phyloP scores from a whole-genome alignment of 2,888 invertebrate species.

The Ctena decussata region DNA sequence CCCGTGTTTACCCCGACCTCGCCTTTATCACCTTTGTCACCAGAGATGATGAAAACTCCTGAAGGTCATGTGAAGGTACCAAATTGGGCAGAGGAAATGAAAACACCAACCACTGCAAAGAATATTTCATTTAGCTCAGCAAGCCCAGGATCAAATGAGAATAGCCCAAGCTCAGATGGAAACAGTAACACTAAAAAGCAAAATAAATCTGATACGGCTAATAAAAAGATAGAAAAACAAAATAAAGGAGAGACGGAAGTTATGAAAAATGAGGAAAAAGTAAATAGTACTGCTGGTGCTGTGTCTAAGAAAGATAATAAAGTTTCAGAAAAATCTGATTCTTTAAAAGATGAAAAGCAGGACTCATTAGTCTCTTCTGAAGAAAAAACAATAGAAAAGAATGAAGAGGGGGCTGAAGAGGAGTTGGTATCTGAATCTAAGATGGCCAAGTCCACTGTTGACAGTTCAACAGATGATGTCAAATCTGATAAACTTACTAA shows the following conservation, averaged over 20 bases:
- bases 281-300: neutral
- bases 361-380: neutral
- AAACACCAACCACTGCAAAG: conserved; percentile 54
- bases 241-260: neutral
- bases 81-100: conserved; percentile 75
- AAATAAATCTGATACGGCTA: neutral
- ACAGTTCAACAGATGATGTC: neutral
- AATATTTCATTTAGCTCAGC: conserved; percentile 58
- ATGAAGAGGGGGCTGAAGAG: neutral
- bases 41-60: conserved; percentile 76
- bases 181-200: neutral
- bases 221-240: neutral
- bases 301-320: neutral
- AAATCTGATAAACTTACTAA: neutral
- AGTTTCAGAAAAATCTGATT: neutral
- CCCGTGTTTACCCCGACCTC: conserved; percentile 41
- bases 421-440: neutral
- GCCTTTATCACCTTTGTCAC: conserved; percentile 69
- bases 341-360: neutral
- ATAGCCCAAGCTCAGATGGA: conserved; percentile 28
- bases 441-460: conserved; percentile 56
- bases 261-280: neutral
- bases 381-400: neutral
- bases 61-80: conserved; percentile 70
- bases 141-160: conserved; percentile 46